Conservation (phyloP, 2,113 vertebrate species). For the Nerophis ophidion region DNA sequence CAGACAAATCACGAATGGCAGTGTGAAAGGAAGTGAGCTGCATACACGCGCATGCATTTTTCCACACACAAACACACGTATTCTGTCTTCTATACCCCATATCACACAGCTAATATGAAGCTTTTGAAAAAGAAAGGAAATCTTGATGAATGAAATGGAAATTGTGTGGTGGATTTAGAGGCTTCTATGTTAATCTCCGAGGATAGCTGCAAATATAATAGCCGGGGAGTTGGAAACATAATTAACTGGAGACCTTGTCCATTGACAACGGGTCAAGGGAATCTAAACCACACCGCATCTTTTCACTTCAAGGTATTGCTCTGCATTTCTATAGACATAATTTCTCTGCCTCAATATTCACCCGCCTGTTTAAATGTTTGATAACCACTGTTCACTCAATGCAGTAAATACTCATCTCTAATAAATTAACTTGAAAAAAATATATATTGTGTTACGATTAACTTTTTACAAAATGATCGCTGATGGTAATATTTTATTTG, state of each 20-base stretch:
- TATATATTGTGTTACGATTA: no score
- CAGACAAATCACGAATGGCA: slow-evolving; percentile 33
- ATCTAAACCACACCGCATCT: slow-evolving; percentile 42
- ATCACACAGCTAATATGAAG: slow-evolving; percentile 44
- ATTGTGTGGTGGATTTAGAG: slow-evolving; percentile 46
- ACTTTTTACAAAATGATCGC: no score
- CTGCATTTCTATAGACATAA: slow-evolving; percentile 34
- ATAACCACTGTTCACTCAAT: background rate
- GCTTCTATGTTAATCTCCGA: slow-evolving; percentile 51
- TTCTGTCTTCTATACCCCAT: slow-evolving; percentile 10
- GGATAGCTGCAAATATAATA: slow-evolving; percentile 52
- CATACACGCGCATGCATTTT: background rate
- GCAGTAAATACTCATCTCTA: background rate
- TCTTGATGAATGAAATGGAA: slow-evolving; percentile 49
- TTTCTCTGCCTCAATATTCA: slow-evolving; percentile 21
- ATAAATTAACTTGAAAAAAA: background rate
- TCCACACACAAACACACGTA: slow-evolving; percentile 17
- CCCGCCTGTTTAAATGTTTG: slow-evolving; percentile 35
- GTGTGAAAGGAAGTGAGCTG: slow-evolving; percentile 32
- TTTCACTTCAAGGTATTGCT: slow-evolving; percentile 32
- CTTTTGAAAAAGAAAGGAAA: slow-evolving; percentile 45
- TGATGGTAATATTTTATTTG: background rate
- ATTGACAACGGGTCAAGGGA: slow-evolving; percentile 57
- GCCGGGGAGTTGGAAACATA: slow-evolving; percentile 43
- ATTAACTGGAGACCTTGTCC: slow-evolving; percentile 59